phyloP scores from a whole-genome alignment of 2,113 vertebrate species.

The Tupaia chinensis region DNA sequence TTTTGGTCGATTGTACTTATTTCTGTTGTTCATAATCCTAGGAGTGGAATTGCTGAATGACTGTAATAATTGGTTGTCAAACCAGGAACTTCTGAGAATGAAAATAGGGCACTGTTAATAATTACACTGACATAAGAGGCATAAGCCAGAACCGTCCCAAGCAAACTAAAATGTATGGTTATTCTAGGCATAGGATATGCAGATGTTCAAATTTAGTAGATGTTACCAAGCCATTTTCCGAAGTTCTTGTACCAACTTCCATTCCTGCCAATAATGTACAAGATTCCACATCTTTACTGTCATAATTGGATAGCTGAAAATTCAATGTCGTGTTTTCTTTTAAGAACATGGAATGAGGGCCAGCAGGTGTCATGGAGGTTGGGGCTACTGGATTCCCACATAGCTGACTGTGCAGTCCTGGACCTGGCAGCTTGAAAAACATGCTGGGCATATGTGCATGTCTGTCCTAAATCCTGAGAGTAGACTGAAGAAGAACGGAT shows the following conservation, averaged over 20 bases:
- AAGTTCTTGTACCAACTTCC: background rate
- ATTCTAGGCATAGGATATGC: background rate
- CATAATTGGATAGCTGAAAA: slow-evolving; percentile 14
- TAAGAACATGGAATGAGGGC: background rate
- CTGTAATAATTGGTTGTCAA: background rate
- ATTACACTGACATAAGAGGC: background rate
- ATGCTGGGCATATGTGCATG: no score
- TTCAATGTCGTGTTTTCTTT: background rate
- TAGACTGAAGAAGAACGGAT: no score
- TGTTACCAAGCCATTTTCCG: background rate
- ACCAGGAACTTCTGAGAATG: slow-evolving; percentile 9
- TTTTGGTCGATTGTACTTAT: background rate
- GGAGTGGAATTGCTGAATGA: background rate
- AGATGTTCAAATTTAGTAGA: background rate
- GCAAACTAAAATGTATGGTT: background rate
- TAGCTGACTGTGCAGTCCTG: no score
- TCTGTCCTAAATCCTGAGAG: no score
- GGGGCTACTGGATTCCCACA: no score
- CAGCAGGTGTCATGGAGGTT: no score
- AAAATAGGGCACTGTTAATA: background rate
- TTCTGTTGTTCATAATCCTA: background rate
- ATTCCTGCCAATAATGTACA: background rate
- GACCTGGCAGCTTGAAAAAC: no score
- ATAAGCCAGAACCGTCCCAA: background rate
- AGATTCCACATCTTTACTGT: background rate